These are phyloP conservation scores for Corythornis madagascariensis DNA, from an alignment of 2,113 vertebrate genomes.

Conservation along the genomic window DNA sequence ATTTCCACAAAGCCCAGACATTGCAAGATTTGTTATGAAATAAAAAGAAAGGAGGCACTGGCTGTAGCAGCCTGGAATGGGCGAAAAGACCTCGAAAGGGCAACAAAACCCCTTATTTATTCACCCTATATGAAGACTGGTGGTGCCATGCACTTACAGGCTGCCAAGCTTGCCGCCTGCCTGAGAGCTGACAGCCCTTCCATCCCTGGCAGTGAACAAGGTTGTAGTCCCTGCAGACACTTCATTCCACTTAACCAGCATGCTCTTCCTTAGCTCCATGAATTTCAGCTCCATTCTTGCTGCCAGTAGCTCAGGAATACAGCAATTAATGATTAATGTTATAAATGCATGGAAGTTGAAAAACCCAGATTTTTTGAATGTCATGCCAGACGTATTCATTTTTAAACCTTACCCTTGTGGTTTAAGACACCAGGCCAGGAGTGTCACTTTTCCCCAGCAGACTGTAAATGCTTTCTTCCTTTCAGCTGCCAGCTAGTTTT, in stretches of 20 bases:
- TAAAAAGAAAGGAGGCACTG: not conserved
- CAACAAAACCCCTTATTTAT: not conserved
- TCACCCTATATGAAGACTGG: not conserved
- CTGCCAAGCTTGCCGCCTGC: not conserved
- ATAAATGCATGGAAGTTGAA: constrained; percentile 6
- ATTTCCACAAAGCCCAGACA: accelerated
- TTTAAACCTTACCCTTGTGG: constrained; percentile 38
- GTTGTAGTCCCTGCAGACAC: not conserved
- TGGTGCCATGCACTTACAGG: not conserved
- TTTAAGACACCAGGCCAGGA: constrained; percentile 42
- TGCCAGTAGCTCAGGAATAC: not conserved
- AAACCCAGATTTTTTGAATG: constrained; percentile 32
- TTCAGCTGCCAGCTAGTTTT: constrained; percentile 31
- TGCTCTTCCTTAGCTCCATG: not conserved
- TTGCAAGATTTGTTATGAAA: not conserved
- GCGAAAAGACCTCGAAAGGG: not conserved
- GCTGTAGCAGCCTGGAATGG: not conserved
- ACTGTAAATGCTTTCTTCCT: constrained; percentile 50
- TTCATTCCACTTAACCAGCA: not conserved
- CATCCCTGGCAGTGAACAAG: constrained; percentile 3
- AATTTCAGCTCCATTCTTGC: not conserved
- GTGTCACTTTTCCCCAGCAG: constrained; percentile 45
- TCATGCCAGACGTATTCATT: not conserved
- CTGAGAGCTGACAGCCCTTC: constrained; percentile 13
- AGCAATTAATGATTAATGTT: constrained; percentile 57